Evolutionary conservation across 2,797 vertebrate genomes (phyloP).

Genomic region (Acestrorhynchus altus): DNA sequence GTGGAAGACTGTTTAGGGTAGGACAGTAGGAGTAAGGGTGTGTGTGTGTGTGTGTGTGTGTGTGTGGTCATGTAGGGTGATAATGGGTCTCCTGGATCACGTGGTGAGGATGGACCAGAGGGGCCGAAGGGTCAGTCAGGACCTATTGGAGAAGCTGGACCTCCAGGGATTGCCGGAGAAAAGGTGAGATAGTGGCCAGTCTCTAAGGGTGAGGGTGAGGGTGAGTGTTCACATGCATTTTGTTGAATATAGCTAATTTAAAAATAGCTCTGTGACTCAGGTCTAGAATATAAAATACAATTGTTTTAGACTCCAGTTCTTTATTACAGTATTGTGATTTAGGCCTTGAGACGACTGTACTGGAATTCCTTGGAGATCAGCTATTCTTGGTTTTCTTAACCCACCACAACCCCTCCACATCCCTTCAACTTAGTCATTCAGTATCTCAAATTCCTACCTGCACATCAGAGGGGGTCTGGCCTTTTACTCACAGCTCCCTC

Average conservation of each 20-base stretch:
- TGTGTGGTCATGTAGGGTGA: slow-evolving; percentile 76
- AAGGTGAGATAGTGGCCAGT: slow-evolving; percentile 68
- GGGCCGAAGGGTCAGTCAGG: slow-evolving; percentile 87
- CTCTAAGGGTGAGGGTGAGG: not conserved
- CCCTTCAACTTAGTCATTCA: too few relatives aligned
- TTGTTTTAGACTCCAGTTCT: too few relatives aligned
- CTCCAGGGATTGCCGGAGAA: slow-evolving; percentile 81
- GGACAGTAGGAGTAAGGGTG: not conserved
- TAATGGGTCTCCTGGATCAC: slow-evolving; percentile 75
- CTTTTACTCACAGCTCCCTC: too few relatives aligned
- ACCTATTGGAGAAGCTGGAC: slow-evolving; percentile 77
- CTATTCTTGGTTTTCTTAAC: too few relatives aligned
- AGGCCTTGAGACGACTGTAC: too few relatives aligned
- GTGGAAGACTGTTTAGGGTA: not conserved
- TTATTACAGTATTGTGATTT: too few relatives aligned
- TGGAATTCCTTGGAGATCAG: too few relatives aligned
- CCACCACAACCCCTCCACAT: too few relatives aligned
- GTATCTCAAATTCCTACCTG: too few relatives aligned
- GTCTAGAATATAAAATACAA: too few relatives aligned
- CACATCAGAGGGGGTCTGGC: too few relatives aligned
- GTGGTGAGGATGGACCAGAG: slow-evolving; percentile 90
- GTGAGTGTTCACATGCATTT: slow-evolving; percentile 20
- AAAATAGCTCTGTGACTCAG: too few relatives aligned
- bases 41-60: slow-evolving; percentile 28
- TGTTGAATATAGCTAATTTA: not conserved